These are phyloP conservation scores for Sparidentex hasta DNA, from an alignment of 2,797 vertebrate species.

Conservation along the genomic window DNA sequence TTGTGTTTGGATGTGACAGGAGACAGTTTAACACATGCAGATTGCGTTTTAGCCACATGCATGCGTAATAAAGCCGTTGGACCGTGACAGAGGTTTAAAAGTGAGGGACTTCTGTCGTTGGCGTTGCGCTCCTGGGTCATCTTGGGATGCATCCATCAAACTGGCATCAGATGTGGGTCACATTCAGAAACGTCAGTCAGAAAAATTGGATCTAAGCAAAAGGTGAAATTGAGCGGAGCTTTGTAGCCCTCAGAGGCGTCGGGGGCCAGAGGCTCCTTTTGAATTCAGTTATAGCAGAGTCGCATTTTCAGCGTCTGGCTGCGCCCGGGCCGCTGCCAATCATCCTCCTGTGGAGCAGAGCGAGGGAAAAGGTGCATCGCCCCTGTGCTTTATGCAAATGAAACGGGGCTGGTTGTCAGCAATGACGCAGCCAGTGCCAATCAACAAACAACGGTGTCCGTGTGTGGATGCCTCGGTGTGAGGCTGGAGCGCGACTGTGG, in stretches of 20 bases:
- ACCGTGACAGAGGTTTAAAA: background rate
- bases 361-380: constrained; percentile 38
- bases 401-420: constrained; percentile 36
- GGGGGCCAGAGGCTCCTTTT: constrained; percentile 46
- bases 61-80: background rate
- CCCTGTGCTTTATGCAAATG: constrained; percentile 65
- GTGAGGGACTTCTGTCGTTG: background rate
- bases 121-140: background rate
- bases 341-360: constrained; percentile 43
- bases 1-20: background rate
- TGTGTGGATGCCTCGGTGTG: background rate
- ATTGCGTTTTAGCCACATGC: background rate
- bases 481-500: background rate
- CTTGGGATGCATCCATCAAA: constrained; percentile 37
- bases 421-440: constrained; percentile 42
- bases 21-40: background rate
- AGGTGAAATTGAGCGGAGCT: constrained; percentile 68
- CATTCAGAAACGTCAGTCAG: constrained; percentile 55
- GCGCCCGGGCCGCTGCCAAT: constrained; percentile 60
- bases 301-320: constrained; percentile 49
- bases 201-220: constrained; percentile 57
- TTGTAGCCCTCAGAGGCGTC: constrained; percentile 24
- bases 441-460: constrained; percentile 43
- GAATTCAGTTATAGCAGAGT: constrained; percentile 52
- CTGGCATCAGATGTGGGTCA: constrained; percentile 32